Base-by-base conservation (phyloP, 2,113 vertebrate species). In the Sinocyclocheilus anophthalmus region DNA sequence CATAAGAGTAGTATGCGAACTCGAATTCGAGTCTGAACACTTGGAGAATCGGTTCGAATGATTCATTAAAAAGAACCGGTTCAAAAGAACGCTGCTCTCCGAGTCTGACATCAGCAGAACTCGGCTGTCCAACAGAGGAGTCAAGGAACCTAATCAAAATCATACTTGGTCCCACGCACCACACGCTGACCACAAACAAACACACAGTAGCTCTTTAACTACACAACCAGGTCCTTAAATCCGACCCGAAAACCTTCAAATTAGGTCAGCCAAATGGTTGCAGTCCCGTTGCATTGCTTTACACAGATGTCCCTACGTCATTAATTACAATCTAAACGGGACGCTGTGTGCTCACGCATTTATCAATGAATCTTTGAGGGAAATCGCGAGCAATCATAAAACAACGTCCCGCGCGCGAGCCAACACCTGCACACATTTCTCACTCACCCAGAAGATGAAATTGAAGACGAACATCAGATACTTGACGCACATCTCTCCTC, bases 371-470 rank as follows among this genome's bases (percentile, higher is more conserved):
- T 33, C 1, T 30, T 14, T 14, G 6, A 20, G 24, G n/a, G 8
- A 53, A 77, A 57, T 3, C 14, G 8, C 26, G 76, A 8, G 33
- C 24, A 2, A 24, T 50, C 10, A 42, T 30, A 20, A 50, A 81
- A 48, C 42, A 24, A 10, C 42, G 42, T 45, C 42, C 42, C 9
- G 42, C 42, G 37, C 37, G 42, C 42, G 42, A 3, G 39, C 42
- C 6, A 45, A 50, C 69, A 70, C 20, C 63, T n/a, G 18, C 53
- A 22, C 55, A 57, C 50, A 55, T 12, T 30, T 13, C 73, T 83
- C 77, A 94, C 97, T 97, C 90, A 99, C 97, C 97, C 97, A 99
- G 90, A 99, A 98, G 14, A 99, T 83, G 91, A 98, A 97, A 92
- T 98, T 98, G 92, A 98, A 98, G 89, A 93, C 96, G 87, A 99